phyloP scores from a whole-genome alignment of 2,797 vertebrate genomes.

The Coendou prehensilis region DNA sequence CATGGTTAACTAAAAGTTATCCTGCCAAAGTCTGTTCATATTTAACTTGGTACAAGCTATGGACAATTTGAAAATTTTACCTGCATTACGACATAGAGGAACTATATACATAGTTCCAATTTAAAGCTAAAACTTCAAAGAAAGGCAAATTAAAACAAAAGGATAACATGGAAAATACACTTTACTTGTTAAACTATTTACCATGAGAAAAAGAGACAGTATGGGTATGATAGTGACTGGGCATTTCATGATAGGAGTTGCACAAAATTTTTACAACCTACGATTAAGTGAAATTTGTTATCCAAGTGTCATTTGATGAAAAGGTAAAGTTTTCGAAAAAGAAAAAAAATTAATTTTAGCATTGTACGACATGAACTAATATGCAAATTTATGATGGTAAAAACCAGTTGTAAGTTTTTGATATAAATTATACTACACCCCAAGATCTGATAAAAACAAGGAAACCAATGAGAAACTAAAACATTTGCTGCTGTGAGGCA shows the following conservation, averaged over 20 bases:
- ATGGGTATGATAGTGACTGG: neutral
- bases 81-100: neutral
- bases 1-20: neutral
- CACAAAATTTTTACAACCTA: neutral
- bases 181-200: slow-evolving; percentile 3
- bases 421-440: slow-evolving; percentile 73
- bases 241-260: neutral
- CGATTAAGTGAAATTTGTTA: slow-evolving; percentile 2
- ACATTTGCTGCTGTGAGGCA: neutral
- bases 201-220: neutral
- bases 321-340: neutral
- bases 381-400: neutral
- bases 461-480: neutral
- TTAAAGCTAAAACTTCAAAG: slow-evolving; percentile 28
- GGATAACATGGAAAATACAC: neutral
- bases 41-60: neutral
- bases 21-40: neutral
- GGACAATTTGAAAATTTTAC: neutral
- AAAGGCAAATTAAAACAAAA: neutral
- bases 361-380: neutral
- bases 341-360: slow-evolving; percentile 32
- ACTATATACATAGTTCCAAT: neutral
- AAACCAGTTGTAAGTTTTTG: neutral
- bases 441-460: slow-evolving; percentile 65
- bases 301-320: slow-evolving; percentile 1